A percentile compares a stretch with the other conserved stretches of the same genome.
phyloP scores from a whole-genome alignment of 2,113 vertebrate genomes.

The Pogonocichla stellata region DNA sequence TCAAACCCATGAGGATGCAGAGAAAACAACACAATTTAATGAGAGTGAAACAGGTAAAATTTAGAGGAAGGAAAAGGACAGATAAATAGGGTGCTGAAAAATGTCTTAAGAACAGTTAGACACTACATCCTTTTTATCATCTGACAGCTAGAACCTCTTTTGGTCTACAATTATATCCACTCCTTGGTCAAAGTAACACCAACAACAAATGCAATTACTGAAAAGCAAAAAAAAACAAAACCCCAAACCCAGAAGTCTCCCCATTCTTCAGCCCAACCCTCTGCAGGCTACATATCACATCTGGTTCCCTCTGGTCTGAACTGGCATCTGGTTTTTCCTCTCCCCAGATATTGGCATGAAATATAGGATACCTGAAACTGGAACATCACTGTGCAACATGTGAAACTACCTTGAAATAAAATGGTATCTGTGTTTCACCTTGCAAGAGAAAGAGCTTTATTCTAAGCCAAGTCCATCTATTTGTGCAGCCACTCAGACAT shows the following conservation, averaged over 20 bases:
- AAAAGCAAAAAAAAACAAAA: not conserved
- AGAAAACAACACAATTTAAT: not conserved
- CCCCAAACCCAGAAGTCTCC: not conserved
- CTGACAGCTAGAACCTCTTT: not conserved
- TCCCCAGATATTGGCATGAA: not conserved
- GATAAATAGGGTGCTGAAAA: not conserved
- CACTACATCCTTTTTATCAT: not conserved
- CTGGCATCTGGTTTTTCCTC: rapidly evolving
- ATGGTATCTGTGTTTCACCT: not conserved
- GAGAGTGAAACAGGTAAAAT: not conserved
- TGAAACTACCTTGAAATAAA: not conserved
- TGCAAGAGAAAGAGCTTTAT: not conserved
- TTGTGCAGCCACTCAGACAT: not conserved
- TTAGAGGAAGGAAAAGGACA: not conserved
- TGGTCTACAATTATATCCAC: not conserved
- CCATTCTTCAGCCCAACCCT: not conserved
- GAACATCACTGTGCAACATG: not conserved
- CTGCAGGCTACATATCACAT: rapidly evolving
- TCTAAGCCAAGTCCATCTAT: not conserved
- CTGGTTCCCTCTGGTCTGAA: not conserved
- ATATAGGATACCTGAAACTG: not conserved
- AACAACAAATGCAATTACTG: not conserved
- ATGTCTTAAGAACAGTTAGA: not conserved
- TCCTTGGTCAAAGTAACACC: not conserved
- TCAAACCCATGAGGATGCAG: not conserved